Evolutionary conservation across 2,113 vertebrate genomes (phyloP).

Genomic region (Amblyornis subalaris): DNA sequence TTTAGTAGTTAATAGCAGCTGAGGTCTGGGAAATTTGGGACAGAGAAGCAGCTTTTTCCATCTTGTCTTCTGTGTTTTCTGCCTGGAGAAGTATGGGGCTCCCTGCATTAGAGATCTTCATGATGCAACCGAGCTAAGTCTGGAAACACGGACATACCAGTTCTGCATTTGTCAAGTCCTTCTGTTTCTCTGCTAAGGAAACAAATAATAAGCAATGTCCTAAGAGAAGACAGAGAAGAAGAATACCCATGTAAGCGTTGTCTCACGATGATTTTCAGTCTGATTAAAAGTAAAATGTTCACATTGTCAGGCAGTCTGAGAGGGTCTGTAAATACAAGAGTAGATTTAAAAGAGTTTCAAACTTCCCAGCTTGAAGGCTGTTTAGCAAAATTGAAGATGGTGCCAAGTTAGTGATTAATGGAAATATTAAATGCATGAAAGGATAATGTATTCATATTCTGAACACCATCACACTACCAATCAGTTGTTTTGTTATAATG

Average conservation of each 20-base stretch:
- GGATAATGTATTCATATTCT: constrained; percentile 54
- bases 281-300: constrained; percentile 45
- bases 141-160: background rate
- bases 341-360: constrained; percentile 37
- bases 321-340: background rate
- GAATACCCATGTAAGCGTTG: background rate
- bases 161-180: background rate
- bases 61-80: background rate
- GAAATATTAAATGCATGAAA: constrained; percentile 57
- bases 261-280: background rate
- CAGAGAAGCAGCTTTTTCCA: background rate
- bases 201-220: background rate
- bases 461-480: constrained; percentile 36
- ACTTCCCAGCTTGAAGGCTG: constrained; percentile 18
- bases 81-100: background rate
- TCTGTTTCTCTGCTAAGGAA: background rate
- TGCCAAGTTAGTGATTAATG: constrained; percentile 48
- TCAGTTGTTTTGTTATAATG: constrained; percentile 61
- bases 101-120: background rate
- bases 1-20: background rate
- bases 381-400: constrained; percentile 24
- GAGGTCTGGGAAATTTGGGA: background rate
- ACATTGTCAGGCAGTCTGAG: background rate
- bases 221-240: background rate
- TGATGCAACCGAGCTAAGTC: background rate